Percentiles rank a stretch among this genome's conserved stretches.
Evolutionary conservation across 2,797 vertebrate species (phyloP).

Genomic region (Sandelia bainsii): DNA sequence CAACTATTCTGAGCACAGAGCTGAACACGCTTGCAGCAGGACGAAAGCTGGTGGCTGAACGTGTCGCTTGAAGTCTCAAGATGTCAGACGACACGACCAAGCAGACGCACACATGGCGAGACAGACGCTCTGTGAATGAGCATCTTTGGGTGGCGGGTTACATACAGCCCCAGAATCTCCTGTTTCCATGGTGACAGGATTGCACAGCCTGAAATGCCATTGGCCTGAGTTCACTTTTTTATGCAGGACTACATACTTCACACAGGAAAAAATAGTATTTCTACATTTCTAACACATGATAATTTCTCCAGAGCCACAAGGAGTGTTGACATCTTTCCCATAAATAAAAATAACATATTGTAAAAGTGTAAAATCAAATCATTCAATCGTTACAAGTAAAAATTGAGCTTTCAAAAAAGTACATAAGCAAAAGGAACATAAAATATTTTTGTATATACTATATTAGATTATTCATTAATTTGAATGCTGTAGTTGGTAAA

Average conservation of each 20-base stretch:
- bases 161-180: conserved; percentile 53
- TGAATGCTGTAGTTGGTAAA: too few relatives aligned
- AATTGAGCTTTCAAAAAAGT: too few relatives aligned
- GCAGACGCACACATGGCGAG: conserved; percentile 40
- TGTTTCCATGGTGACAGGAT: conserved; percentile 74
- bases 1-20: neutral
- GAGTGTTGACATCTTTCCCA: too few relatives aligned
- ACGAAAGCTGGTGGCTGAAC: conserved; percentile 9
- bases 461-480: too few relatives aligned
- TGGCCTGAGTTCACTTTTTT: conserved; percentile 45
- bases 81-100: conserved; percentile 29
- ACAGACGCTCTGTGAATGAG: conserved; percentile 33
- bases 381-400: too few relatives aligned
- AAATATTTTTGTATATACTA: too few relatives aligned
- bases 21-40: neutral
- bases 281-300: neutral
- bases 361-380: too few relatives aligned
- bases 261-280: neutral
- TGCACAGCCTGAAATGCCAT: conserved; percentile 40
- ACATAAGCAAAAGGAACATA: too few relatives aligned
- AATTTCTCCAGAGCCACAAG: too few relatives aligned
- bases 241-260: neutral
- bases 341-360: too few relatives aligned
- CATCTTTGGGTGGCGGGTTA: conserved; percentile 39
- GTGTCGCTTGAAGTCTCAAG: conserved; percentile 25